phyloP scores from a whole-genome alignment of 2,888 invertebrate species.

The Chymomyza procnemis region DNA sequence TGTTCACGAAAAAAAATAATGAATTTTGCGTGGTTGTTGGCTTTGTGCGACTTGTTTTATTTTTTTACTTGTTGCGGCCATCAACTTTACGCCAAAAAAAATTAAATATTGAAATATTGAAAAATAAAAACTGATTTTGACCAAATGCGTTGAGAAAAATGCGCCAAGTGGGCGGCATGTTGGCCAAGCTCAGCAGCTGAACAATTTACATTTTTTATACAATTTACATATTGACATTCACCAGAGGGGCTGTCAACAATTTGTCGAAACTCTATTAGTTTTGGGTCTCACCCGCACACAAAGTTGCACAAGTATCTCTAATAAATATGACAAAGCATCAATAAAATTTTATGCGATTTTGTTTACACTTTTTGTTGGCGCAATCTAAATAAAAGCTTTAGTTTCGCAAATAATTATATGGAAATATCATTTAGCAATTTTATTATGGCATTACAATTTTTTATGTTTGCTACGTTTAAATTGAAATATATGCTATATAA shows the following conservation, averaged over 20 bases:
- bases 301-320: background rate
- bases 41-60: background rate
- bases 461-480: no score
- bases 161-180: constrained; percentile 33
- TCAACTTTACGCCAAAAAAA: constrained; percentile 19
- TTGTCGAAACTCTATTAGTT: background rate
- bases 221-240: background rate
- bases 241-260: background rate
- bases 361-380: background rate
- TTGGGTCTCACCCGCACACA: background rate
- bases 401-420: background rate
- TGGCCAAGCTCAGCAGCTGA: background rate
- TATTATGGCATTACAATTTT: no score
- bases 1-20: background rate
- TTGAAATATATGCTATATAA: no score
- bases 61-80: constrained; percentile 31
- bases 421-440: background rate
- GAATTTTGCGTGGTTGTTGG: constrained; percentile 3
- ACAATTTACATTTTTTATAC: background rate
- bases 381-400: no score
- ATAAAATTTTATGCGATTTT: background rate
- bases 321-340: background rate
- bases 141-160: constrained; percentile 53
- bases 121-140: constrained; percentile 66
- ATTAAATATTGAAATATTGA: constrained; percentile 28